A percentile compares a stretch with the other conserved stretches of the same genome.
Evolutionary conservation across 2,113 vertebrate species (phyloP).

Genomic region (Uropsilus gracilis): DNA sequence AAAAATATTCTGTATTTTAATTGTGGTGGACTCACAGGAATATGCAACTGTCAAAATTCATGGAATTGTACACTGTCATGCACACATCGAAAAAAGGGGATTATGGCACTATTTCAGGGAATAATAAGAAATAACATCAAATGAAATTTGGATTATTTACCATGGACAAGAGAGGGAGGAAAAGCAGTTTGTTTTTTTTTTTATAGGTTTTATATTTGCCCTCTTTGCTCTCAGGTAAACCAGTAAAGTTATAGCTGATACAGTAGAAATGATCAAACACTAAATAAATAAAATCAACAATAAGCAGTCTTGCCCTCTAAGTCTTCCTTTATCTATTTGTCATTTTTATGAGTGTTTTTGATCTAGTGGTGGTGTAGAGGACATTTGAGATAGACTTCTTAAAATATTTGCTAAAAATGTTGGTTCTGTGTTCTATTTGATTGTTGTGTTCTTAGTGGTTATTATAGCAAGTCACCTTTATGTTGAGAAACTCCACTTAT

Average conservation of each 20-base stretch:
- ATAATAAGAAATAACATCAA: slow-evolving; percentile 38
- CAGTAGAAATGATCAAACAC: too few relatives aligned
- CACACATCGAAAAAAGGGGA: not conserved
- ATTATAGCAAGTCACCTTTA: slow-evolving; percentile 11
- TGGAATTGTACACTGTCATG: not conserved
- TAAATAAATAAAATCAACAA: not conserved
- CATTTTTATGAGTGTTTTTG: slow-evolving; percentile 31
- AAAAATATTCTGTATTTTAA: slow-evolving; percentile 38
- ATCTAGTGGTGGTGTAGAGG: not conserved
- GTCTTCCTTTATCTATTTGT: slow-evolving; percentile 16
- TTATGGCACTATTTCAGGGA: not conserved
- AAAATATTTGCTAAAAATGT: slow-evolving; percentile 45
- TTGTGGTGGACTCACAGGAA: not conserved
- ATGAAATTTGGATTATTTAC: slow-evolving; percentile 15
- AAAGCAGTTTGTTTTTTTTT: not conserved
- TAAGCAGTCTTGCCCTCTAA: not conserved
- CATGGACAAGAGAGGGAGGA: not conserved
- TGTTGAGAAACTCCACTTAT: not conserved
- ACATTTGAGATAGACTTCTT: slow-evolving; percentile 41
- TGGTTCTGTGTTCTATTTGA: not conserved
- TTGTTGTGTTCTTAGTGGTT: slow-evolving; percentile 28
- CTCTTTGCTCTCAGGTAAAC: too few relatives aligned
- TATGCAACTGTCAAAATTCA: slow-evolving; percentile 4
- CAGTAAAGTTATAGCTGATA: too few relatives aligned
- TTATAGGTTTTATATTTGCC: not conserved